These are phyloP conservation scores for Lutjanus argentimaculatus DNA, from an alignment of 2,797 vertebrate genomes.

Conservation along the genomic window DNA sequence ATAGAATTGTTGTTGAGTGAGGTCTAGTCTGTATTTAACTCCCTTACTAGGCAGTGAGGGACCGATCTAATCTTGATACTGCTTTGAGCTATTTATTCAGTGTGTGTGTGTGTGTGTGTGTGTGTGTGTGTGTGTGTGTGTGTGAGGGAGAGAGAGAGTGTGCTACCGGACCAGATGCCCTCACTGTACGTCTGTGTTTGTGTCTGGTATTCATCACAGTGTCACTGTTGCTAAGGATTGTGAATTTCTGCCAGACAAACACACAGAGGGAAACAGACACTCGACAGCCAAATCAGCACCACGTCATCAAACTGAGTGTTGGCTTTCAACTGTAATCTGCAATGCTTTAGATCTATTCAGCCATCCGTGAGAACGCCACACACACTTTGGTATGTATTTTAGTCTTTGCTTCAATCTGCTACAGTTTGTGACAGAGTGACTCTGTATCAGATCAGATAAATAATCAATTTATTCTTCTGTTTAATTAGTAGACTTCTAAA, in stretches of 20 bases:
- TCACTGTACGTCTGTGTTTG: conserved; percentile 52
- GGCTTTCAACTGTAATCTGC: conserved; percentile 36
- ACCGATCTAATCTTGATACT: conserved; percentile 16
- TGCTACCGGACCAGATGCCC: conserved; percentile 46
- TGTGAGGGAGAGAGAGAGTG: conserved; percentile 23
- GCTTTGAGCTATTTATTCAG: conserved; percentile 23
- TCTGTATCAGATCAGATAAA: not conserved
- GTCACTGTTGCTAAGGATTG: conserved; percentile 64
- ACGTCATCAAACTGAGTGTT: conserved; percentile 27
- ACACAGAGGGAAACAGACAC: conserved; percentile 41
- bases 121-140: conserved; percentile 31
- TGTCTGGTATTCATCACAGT: conserved; percentile 71
- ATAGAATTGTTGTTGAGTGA: conserved; percentile 11
- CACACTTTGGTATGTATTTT: conserved; percentile 24
- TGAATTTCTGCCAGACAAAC: conserved; percentile 55
- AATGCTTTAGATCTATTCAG: conserved; percentile 27
- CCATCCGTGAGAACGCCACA: conserved; percentile 3
- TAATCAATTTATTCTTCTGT: conserved; percentile 10
- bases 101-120: conserved; percentile 34
- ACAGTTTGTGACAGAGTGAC: conserved; percentile 8
- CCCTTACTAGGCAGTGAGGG: not conserved
- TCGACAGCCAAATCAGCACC: conserved; percentile 46
- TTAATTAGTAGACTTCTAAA: conserved; percentile 28
- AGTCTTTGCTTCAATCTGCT: conserved; percentile 1
- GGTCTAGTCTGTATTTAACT: conserved; percentile 6